Conservation (phyloP, 2,888 invertebrate genomes). For the Xestia xanthographa region DNA sequence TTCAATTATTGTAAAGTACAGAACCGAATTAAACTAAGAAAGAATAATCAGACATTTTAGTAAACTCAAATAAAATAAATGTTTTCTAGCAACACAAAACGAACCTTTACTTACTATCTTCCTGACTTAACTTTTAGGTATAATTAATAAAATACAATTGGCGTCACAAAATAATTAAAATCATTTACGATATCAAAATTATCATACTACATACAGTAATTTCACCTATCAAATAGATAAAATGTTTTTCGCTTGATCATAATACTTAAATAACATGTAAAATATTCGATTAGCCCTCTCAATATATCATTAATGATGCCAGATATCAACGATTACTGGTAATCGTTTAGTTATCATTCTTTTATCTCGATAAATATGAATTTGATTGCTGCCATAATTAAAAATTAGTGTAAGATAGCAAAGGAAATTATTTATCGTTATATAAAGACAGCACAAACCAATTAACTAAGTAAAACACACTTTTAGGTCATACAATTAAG, state of each 20-base stretch:
- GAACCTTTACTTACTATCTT: not conserved
- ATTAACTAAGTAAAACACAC: conserved; percentile 28
- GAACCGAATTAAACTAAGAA: too few species aligned
- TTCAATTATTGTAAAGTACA: not conserved
- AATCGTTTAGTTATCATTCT: conserved; percentile 70
- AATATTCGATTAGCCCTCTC: conserved; percentile 69
- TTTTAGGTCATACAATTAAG: not conserved
- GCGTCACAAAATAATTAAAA: conserved; percentile 56
- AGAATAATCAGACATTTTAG: not conserved
- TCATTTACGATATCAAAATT: conserved; percentile 47
- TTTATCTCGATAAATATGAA: conserved; percentile 64
- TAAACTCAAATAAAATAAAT: not conserved
- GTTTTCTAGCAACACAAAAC: not conserved
- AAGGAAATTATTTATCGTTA: conserved; percentile 49
- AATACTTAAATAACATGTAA: conserved; percentile 62
- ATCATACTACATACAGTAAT: conserved; percentile 48
- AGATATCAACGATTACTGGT: conserved; percentile 69
- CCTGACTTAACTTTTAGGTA: conserved; percentile 24
- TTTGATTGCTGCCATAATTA: conserved; percentile 64
- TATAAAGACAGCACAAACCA: conserved; percentile 45
- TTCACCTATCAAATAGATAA: conserved; percentile 58
- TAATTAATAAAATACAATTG: conserved; percentile 47
- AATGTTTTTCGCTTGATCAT: conserved; percentile 40
- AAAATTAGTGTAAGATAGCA: conserved; percentile 56
- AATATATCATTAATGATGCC: conserved; percentile 67